phyloP scores from a whole-genome alignment of 37 sponge, comb jelly and placozoan species.

The Diacarnus erythraeanus region DNA sequence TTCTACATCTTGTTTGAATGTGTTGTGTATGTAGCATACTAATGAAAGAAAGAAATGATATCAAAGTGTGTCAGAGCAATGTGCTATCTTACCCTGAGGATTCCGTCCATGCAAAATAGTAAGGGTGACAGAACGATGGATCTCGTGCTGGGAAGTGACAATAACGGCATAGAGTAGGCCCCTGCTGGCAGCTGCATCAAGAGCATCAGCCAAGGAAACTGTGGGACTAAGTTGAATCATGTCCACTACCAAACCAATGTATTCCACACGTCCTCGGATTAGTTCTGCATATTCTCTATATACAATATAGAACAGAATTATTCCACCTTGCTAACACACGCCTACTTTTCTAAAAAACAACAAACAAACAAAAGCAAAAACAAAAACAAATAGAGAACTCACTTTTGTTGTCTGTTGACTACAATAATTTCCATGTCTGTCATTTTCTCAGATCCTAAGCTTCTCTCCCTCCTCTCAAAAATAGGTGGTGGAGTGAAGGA shows the following conservation, averaged over 20 bases:
- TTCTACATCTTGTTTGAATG: no score
- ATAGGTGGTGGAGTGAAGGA: not conserved
- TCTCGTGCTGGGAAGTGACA: constrained; percentile 75
- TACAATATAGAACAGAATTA: not conserved
- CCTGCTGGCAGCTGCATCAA: constrained; percentile 63
- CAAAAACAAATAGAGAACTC: constrained; percentile 10
- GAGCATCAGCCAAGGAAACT: constrained; percentile 59
- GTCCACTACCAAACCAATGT: constrained; percentile 27
- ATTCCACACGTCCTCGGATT: constrained; percentile 32
- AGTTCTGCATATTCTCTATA: constrained; percentile 71
- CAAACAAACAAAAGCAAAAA: constrained; percentile 29
- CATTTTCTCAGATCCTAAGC: constrained; percentile 1
- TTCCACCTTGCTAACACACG: not conserved
- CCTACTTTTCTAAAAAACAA: not conserved
- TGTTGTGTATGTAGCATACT: no score
- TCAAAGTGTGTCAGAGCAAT: no score
- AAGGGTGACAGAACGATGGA: constrained; percentile 78
- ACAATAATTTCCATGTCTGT: constrained; percentile 70
- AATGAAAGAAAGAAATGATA: no score
- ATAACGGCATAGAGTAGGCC: constrained; percentile 76
- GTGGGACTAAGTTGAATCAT: constrained; percentile 55
- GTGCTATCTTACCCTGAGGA: constrained; percentile 65
- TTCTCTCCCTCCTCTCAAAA: not conserved
- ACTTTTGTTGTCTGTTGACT: constrained; percentile 68
- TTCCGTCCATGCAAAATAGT: constrained; percentile 79